Base-by-base conservation (phyloP, 2,113 vertebrate genomes). In the Melanerpes aurifrons region DNA sequence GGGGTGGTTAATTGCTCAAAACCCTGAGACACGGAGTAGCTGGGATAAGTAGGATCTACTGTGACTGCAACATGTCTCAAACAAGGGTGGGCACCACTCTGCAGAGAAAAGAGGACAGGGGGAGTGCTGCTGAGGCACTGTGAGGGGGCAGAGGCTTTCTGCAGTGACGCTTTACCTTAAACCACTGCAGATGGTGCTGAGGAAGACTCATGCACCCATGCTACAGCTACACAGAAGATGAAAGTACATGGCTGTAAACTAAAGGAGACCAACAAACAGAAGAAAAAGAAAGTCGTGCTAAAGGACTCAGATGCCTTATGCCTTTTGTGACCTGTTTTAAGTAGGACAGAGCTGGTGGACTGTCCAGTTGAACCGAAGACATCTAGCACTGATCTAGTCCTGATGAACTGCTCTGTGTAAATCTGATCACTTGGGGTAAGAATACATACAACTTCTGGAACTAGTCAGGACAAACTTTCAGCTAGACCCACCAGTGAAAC, bases 241-340 rank as follows among this genome's bases (percentile, higher is more conserved):
- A 18, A 63, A 86, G 82, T 9, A 56, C 24, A 25, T 0, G 0
- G 53, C 12, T 0, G 0, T 28, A 35, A 71, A 26, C 14, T 48
- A 69, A 79, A 86, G 50, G n/a, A 90, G 24, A 86, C 7, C 22
- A 50, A 70, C 21, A 66, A 67, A 59, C 43, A 50, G 19, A 68
- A 75, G 28, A 62, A 77, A 70, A 75, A 43, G 2, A 40, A 63
- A 71, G 18, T 21, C 57, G n/a, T 4, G 1, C 32, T 81, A n/a
- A 54, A 71, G 26, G 53, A 66, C 47, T 64, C 16, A 24, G 29
- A 77, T 22, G 31, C 15, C 15, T 77, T 50, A 32, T 1, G 11
- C 4, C 43, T 76, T 29, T 11, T 32, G 35, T 26, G 57, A 35
- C 25, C 81, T 66, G 10, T 50, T 86, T 70, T 31, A 86, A 53